Evolutionary conservation across 2,797 vertebrate species (phyloP).

Genomic region (Falco novaeseelandiae): DNA sequence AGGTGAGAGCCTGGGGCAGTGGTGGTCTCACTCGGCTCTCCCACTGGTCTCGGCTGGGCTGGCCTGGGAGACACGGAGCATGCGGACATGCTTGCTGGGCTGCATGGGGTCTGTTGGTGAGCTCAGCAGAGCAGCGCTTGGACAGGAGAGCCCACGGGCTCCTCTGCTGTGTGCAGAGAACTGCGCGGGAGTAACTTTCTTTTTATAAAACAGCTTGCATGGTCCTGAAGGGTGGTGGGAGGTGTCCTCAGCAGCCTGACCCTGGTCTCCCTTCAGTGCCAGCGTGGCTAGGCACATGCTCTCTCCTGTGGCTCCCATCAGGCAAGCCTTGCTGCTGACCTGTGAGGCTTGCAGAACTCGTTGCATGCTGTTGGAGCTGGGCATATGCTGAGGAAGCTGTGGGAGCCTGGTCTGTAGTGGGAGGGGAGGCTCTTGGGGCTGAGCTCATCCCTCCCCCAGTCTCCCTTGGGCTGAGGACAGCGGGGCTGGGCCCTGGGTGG

Average conservation of each 20-base stretch:
- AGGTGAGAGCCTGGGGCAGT: slow-evolving; percentile 78
- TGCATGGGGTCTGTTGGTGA: rapidly evolving
- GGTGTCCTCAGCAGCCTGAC: neutral
- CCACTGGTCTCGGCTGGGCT: neutral
- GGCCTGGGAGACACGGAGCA: rapidly evolving
- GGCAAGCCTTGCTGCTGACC: neutral
- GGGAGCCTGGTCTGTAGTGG: neutral
- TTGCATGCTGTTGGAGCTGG: rapidly evolving
- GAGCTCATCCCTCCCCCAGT: rapidly evolving
- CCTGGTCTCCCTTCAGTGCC: neutral
- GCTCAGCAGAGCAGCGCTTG: neutral
- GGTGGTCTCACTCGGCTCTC: neutral
- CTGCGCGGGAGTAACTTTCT: neutral
- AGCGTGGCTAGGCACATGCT: rapidly evolving
- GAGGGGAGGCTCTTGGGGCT: neutral
- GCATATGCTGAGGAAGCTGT: rapidly evolving
- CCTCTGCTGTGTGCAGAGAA: neutral
- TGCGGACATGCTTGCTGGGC: neutral
- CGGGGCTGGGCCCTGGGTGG: neutral
- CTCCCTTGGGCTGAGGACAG: neutral
- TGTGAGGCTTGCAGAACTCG: neutral
- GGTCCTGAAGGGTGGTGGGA: neutral
- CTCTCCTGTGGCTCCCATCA: neutral
- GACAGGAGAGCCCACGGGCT: neutral
- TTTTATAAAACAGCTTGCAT: neutral